Evolutionary conservation across 2,797 vertebrate species (phyloP), one percentile per base, ranked within the genome.

Genomic region (Poecilia gillii): DNA sequence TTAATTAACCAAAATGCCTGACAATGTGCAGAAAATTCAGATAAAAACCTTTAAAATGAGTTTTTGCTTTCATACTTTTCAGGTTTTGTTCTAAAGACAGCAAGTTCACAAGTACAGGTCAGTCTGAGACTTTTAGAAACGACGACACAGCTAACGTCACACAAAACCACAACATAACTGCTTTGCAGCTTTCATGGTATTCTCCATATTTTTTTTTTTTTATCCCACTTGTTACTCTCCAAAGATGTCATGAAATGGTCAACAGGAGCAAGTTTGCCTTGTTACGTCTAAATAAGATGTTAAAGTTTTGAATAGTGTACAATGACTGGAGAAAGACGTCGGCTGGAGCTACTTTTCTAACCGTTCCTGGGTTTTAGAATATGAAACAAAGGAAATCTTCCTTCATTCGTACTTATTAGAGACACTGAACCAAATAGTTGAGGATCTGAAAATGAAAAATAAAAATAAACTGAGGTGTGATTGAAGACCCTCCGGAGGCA

Each of bases 391-490:
- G 8, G 18, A 76, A 43, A 4, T 66, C 45, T 41, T 16, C 33
- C 59, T 49, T n/a, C 47, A 72, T 36, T 75, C 80, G 16, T 77
- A 86, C 77, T 79, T 81, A 91, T 91, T 88, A 89, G 91, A 92
- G 74, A 46, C 77, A 79, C 6, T 33, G 76, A 85, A 86, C 82
- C 71, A 74, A 64, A 72, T 53, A 75, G 73, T 84, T 74, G 43
- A 73, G 71, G 72, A 62, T n/a, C 75, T 77, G 73, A 68, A 82
- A 81, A 72, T 45, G 47, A 75, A 74, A 82, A 87, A 91, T 45
- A 62, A 47, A 74, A 43, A 74, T 45, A 92, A 94, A 95, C 92
- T 92, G 92, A 95, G 93, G 91, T 93, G 90, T 94, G 92, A 94
- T 94, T 94, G 92, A 43, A 85, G 78, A 87, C 84, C 87, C 92